phyloP scores from a whole-genome alignment of 1,140 invertebrate species.

The Leptoteleia sp. region DNA sequence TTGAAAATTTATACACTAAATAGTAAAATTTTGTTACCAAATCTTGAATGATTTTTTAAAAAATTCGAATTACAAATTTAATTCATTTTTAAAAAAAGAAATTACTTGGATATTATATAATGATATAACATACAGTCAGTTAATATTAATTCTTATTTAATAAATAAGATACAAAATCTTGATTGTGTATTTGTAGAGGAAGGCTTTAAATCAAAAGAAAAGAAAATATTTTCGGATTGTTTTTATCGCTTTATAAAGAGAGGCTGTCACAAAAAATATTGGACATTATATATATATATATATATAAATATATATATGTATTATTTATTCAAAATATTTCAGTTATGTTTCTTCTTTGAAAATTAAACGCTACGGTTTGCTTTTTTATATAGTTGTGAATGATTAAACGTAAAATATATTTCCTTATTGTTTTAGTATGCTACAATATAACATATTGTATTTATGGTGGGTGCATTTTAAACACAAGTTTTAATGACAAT shows the following conservation, averaged over 20 bases:
- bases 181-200: too few relatives aligned
- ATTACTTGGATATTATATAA: too few relatives aligned
- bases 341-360: not conserved
- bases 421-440: not conserved
- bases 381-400: not conserved
- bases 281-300: conserved; percentile 35
- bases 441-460: not conserved
- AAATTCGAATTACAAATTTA: too few relatives aligned
- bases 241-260: conserved; percentile 8
- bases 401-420: not conserved
- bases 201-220: too few relatives aligned
- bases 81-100: too few relatives aligned
- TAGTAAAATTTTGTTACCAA: too few relatives aligned
- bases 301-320: not conserved
- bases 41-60: too few relatives aligned
- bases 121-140: too few relatives aligned
- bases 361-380: not conserved
- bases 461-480: not conserved
- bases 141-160: not conserved
- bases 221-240: too few relatives aligned
- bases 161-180: too few relatives aligned
- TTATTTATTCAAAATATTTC: not conserved
- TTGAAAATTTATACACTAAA: too few relatives aligned
- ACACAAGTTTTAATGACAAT: not conserved
- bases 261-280: not conserved